These are phyloP conservation scores for Blera fallax DNA, from an alignment of 2,888 invertebrate genomes.

Conservation along the genomic window DNA sequence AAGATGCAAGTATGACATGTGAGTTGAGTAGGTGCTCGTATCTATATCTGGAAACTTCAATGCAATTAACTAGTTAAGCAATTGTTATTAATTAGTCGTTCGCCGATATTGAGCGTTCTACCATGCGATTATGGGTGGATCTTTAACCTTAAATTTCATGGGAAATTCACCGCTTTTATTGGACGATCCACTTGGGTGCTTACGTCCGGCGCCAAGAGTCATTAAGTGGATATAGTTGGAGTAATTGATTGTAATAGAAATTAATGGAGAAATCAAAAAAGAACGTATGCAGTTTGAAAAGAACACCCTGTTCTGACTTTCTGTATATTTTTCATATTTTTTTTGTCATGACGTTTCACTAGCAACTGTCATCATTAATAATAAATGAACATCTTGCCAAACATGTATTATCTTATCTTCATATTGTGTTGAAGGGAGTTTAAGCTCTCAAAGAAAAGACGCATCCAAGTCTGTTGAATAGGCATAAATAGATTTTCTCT, in stretches of 20 bases:
- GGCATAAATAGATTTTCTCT: no score
- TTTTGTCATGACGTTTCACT: no score
- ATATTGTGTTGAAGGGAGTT: no score
- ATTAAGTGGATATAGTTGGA: not conserved
- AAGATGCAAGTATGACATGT: not conserved
- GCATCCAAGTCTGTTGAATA: no score
- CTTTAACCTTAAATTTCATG: conserved; percentile 54
- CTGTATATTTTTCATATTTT: no score
- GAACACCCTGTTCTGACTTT: no score
- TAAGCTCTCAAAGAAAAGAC: no score
- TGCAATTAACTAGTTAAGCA: conserved; percentile 65
- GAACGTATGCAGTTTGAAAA: no score
- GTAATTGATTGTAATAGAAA: not conserved
- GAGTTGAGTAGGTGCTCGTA: not conserved
- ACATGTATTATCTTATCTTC: no score
- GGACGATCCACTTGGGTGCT: not conserved
- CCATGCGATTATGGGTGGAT: conserved; percentile 35
- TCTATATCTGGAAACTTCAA: not conserved
- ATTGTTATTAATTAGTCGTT: conserved; percentile 56
- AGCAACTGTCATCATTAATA: no score
- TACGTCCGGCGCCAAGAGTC: conserved; percentile 4
- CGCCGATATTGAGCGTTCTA: conserved; percentile 7
- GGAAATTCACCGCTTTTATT: conserved; percentile 26
- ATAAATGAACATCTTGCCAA: no score
- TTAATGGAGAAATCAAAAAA: not conserved